phyloP scores from a whole-genome alignment of 2,888 invertebrate species.

The Halocaridina rubra region DNA sequence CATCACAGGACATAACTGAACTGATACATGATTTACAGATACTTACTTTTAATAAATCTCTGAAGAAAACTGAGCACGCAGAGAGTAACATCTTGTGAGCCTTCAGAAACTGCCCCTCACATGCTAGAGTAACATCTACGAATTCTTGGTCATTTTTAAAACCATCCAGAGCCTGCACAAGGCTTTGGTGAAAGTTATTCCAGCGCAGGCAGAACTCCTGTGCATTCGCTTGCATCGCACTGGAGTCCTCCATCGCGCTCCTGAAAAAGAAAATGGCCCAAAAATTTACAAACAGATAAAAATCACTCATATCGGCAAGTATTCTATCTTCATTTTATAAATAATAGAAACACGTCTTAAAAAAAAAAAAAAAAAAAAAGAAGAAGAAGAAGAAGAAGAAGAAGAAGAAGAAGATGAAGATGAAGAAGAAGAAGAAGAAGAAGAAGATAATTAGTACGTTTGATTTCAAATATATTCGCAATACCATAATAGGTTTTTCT shows the following conservation, averaged over 20 bases:
- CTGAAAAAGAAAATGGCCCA: background rate
- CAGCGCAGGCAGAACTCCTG: slow-evolving; percentile 64
- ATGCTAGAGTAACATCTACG: slow-evolving; percentile 62
- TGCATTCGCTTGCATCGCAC: slow-evolving; percentile 56
- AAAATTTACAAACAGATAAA: too few species aligned
- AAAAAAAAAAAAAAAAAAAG: too few species aligned
- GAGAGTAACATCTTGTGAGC: slow-evolving; percentile 64
- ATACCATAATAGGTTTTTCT: too few species aligned
- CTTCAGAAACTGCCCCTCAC: slow-evolving; percentile 62
- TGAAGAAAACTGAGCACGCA: slow-evolving; percentile 63
- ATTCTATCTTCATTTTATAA: too few species aligned
- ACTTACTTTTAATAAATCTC: slow-evolving; percentile 62
- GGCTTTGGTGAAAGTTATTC: slow-evolving; percentile 63
- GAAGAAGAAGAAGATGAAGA: background rate
- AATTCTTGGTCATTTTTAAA: slow-evolving; percentile 63
- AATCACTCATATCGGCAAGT: too few species aligned
- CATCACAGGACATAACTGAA: too few species aligned
- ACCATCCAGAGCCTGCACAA: slow-evolving; percentile 57
- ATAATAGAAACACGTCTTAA: too few species aligned
- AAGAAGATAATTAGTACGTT: too few species aligned
- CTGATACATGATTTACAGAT: background rate
- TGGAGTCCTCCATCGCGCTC: slow-evolving; percentile 62
- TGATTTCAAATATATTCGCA: too few species aligned
- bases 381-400: too few species aligned
- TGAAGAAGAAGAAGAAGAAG: background rate